A percentile compares a stretch with the other conserved stretches of the same genome.
These are phyloP conservation scores for Panorpa germanica DNA, from an alignment of 2,888 invertebrate genomes.

Conservation along the genomic window DNA sequence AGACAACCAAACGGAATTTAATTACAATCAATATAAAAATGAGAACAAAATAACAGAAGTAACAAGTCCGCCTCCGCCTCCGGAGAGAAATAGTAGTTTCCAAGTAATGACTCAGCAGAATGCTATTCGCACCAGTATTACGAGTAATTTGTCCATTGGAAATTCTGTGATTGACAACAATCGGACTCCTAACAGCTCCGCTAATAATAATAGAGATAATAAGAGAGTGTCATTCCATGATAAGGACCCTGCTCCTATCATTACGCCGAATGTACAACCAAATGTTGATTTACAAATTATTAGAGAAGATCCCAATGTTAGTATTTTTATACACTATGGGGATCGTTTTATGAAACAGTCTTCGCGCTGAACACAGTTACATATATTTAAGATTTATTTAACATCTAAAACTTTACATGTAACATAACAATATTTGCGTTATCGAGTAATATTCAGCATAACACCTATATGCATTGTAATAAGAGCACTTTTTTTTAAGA, in stretches of 20 bases:
- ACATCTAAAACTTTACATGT: not conserved
- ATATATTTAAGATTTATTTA: constrained; percentile 4
- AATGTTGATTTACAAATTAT: constrained; percentile 27
- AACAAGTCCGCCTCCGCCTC: constrained; percentile 47
- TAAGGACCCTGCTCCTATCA: constrained; percentile 25
- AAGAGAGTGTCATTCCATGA: constrained; percentile 66
- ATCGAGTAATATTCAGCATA: constrained; percentile 1
- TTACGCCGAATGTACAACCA: constrained; percentile 20
- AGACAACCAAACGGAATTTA: no score
- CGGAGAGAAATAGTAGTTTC: constrained; percentile 77
- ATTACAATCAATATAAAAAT: constrained; percentile 6
- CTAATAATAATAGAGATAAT: constrained; percentile 19
- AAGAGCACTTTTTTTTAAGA: no score
- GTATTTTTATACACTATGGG: constrained; percentile 19
- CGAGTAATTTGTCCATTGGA: constrained; percentile 1
- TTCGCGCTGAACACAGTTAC: not conserved
- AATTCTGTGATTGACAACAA: constrained; percentile 9
- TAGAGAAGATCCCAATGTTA: constrained; percentile 68
- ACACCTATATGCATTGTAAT: constrained; percentile 2
- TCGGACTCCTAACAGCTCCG: constrained; percentile 11
- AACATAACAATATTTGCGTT: not conserved
- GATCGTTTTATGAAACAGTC: no score
- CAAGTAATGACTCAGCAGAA: constrained; percentile 56
- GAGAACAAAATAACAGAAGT: constrained; percentile 15
- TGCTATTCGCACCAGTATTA: constrained; percentile 4